A percentile compares a stretch with the other conserved stretches of the same genome.
phyloP scores from a whole-genome alignment of 2,113 vertebrate genomes.

The Bothrops jararaca region DNA sequence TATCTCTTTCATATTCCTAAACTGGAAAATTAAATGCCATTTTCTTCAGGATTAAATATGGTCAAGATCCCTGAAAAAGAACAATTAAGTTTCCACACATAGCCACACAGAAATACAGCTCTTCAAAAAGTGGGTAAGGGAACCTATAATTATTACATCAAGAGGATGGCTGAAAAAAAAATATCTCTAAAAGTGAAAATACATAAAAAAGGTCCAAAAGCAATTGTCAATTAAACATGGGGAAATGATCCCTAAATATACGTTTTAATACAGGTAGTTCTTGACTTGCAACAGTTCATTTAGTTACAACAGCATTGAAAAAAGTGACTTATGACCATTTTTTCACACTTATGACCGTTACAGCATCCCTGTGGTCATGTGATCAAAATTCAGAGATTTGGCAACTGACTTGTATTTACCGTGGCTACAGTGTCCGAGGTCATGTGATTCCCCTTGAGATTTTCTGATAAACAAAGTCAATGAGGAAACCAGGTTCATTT shows the following conservation, averaged over 20 bases:
- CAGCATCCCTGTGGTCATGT: no score
- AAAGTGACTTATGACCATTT: no score
- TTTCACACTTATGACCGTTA: no score
- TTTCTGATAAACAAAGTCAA: no score
- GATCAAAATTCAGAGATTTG: no score
- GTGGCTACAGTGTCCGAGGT: no score
- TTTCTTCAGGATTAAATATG: conserved; percentile 56
- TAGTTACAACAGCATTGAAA: no score
- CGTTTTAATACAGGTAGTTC: neutral
- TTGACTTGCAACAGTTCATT: no score
- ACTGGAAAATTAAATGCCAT: conserved; percentile 64
- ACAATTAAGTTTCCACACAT: conserved; percentile 63
- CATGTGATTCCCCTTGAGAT: no score
- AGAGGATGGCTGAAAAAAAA: neutral
- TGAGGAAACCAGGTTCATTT: no score
- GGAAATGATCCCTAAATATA: neutral
- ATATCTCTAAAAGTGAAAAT: conserved; percentile 17
- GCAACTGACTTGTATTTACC: no score
- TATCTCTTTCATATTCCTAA: conserved; percentile 62
- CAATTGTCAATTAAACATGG: neutral
- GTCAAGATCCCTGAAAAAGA: conserved; percentile 61
- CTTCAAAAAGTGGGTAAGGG: conserved; percentile 26
- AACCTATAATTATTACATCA: conserved; percentile 11
- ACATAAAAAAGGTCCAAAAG: neutral
- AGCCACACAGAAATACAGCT: conserved; percentile 16